Base-by-base conservation (phyloP, 2,797 vertebrate species). In the Pseudocheirus occidentalis region DNA sequence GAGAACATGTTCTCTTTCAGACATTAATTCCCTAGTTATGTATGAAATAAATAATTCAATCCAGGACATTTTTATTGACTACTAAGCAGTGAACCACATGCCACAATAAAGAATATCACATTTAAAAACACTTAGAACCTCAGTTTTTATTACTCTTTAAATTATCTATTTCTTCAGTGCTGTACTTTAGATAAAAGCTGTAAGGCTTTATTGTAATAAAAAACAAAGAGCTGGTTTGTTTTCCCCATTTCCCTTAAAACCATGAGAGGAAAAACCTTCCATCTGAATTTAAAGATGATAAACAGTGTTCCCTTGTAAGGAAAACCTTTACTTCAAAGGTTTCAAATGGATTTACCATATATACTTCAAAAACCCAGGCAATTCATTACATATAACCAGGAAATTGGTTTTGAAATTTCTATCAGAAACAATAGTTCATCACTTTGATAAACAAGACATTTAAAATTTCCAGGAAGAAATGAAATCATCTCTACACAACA, bases 191-290 rank as follows among this genome's bases (percentile, higher is more conserved):
- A 31, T 91, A 93, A 96, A 27, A 87, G 93, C 53, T 14, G 96
- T 94, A 92, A 55, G 27, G 3, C 40, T 94, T 94, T 93, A 13
- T 93, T 29, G 91, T 94, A 96, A 94, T 94, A 91, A 96, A 94
- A 81, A n/a, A 50, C 46, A 97, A 91, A 18, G 3, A 50, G 5
- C 90, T 94, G 46, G 31, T 27, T 93, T 94, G 94, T 97, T 24
- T 95, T n/a, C 95, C 93, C 40, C 14, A 53, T 94, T 46, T 27
- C 54, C 27, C 29, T 95, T 93, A 95, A 66, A 95, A 56, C 0
- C 11, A 53, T 57, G 50, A 81, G 46, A 14, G 34, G 91, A 93
- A 95, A 90, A 95, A 89, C 66, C 91, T 73, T 46, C 34, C 3
- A 28, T 55, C n/a, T 90, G 14, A 93, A 59, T 95, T 96, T 93